Conservation (phyloP, 2,888 invertebrate genomes). For the Noctua fimbriata region DNA sequence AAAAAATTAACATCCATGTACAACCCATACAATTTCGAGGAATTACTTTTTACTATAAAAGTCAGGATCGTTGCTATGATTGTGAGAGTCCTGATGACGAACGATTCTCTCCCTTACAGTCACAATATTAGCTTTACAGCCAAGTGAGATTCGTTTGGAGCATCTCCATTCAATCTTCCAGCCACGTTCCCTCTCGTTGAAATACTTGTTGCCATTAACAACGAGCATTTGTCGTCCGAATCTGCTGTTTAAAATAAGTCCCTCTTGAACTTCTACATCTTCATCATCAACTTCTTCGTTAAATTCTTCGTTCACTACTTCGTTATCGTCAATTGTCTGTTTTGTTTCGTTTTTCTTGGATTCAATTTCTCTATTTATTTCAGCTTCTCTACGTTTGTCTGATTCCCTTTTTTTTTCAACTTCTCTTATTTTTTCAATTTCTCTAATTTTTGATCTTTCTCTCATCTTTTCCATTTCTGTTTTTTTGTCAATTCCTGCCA, state of each 20-base stretch:
- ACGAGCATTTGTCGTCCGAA: conserved; percentile 47
- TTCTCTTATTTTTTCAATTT: not conserved
- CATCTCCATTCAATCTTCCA: conserved; percentile 61
- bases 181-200: conserved; percentile 56
- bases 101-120: conserved; percentile 68
- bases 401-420: not conserved
- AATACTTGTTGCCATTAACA: conserved; percentile 58
- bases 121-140: conserved; percentile 63
- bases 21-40: not conserved
- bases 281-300: conserved; percentile 13
- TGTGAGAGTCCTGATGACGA: conserved; percentile 35
- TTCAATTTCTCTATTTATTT: not conserved
- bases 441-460: conserved; percentile 7
- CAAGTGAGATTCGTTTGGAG: conserved; percentile 37
- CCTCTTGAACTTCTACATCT: conserved; percentile 42
- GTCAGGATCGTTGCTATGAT: conserved; percentile 35
- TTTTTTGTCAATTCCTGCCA: conserved; percentile 14
- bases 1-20: not conserved
- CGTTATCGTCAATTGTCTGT: not conserved
- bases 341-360: not conserved
- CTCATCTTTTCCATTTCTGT: not conserved
- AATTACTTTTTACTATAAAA: conserved; percentile 12
- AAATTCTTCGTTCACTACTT: not conserved
- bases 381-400: not conserved
- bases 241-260: conserved; percentile 31